Evolutionary conservation across 1,140 invertebrate genomes (phyloP), one percentile per base, ranked within the genome.

Genomic region (Orchestia grillus): DNA sequence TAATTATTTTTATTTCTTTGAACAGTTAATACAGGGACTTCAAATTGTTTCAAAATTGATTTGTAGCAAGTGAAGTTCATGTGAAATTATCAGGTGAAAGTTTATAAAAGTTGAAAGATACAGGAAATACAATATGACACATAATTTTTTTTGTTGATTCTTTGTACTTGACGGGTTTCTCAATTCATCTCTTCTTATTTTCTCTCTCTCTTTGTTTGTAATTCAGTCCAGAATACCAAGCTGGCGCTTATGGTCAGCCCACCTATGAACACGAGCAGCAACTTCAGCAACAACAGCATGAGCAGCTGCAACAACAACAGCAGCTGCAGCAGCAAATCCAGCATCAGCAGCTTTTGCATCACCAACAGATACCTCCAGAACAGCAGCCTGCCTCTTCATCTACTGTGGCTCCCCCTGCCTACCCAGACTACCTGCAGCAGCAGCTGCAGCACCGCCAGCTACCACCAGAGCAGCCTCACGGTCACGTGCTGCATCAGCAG

Each of bases 241-340:
- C 96, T 94, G 92, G 43, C 44, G 94, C 95, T 40, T 96, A 96
- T 57, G 95, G 95, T 11, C 96, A 96, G 57, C 96, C 96, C 8
- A 97, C 98, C 44, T 96, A 97, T 44, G 91, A 96, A 19, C 96
- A 96, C 53, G 90, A 96, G 87, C 96, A 97, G 19, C 97, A 97
- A 91, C 97, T 97, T 44, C 96, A 42, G 87, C 96, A 96, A 41
- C 96, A 96, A 62, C 96, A 96, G 57, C 96, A 96, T 62, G 96
- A 95, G 77, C 95, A 92, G 87, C 88, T 96, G 62, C 96, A 96
- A 53, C 97, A 97, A 45, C 97, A 97, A 95, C 97, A 97, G 92
- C 97, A 97, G 62, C 95, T 53, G 87, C 96, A 96, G 43, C 96
- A 96, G 77, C 96, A 96, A 91, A 95, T 95, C 44, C 91, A 96